phyloP scores from a whole-genome alignment of 2,888 invertebrate species.

The Phymatocera aterrima region DNA sequence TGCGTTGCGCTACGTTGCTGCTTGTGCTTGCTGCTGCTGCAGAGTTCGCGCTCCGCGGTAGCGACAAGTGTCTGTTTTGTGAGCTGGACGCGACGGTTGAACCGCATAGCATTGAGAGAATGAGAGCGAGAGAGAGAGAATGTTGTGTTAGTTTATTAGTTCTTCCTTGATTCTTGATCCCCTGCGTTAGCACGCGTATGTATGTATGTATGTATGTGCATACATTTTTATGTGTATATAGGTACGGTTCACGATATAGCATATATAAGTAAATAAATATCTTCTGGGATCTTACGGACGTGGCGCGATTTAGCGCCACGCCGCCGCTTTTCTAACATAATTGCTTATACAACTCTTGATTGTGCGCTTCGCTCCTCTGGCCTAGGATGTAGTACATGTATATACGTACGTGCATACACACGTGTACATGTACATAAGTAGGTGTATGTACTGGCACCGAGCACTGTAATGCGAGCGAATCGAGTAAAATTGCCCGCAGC shows the following conservation, averaged over 20 bases:
- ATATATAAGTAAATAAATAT: slow-evolving; percentile 4
- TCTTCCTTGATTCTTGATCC: not conserved
- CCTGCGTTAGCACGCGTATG: not conserved
- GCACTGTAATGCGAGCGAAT: not conserved
- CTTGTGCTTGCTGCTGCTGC: no score
- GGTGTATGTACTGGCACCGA: not conserved
- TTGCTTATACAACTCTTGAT: no score
- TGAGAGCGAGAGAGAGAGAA: no score
- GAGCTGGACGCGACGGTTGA: slow-evolving; percentile 49
- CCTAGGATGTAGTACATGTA: not conserved
- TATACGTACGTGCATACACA: not conserved
- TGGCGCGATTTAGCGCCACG: no score
- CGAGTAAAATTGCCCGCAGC: slow-evolving; percentile 31
- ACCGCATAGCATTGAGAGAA: slow-evolving; percentile 52
- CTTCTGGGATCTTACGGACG: not conserved
- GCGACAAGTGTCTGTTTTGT: slow-evolving; percentile 44
- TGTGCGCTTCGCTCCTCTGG: not conserved
- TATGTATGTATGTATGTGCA: not conserved
- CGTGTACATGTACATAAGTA: not conserved
- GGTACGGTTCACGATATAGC: no score
- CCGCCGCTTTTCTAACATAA: no score
- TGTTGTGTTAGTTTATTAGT: slow-evolving; percentile 54
- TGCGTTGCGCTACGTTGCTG: not conserved
- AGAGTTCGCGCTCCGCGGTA: slow-evolving; percentile 19
- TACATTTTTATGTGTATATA: no score